phyloP scores from a whole-genome alignment of 2,797 vertebrate genomes.

The Poecile montanus region DNA sequence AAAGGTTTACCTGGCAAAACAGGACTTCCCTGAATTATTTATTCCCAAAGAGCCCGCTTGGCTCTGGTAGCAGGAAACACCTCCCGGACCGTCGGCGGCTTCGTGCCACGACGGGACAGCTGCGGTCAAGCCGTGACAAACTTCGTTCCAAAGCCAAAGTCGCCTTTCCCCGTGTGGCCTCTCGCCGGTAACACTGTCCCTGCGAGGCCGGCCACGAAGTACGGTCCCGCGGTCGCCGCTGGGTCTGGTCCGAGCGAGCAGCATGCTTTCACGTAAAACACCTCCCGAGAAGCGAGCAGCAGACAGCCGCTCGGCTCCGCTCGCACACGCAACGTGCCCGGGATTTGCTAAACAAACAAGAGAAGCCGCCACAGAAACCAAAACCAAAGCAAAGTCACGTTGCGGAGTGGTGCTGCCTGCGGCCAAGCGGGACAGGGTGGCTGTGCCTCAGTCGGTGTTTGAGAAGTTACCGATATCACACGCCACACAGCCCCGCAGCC shows the following conservation, averaged over 20 bases:
- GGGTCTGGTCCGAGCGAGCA: neutral
- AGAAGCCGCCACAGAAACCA: neutral
- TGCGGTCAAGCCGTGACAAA: neutral
- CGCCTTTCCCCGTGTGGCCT: no score
- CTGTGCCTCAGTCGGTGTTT: fast-evolving
- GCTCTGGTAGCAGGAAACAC: neutral
- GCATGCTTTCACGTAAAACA: fast-evolving
- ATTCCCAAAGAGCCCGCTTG: neutral
- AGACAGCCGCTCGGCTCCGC: neutral
- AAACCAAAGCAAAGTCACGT: neutral
- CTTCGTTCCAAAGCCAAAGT: neutral
- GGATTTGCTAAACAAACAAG: neutral
- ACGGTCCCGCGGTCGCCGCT: neutral
- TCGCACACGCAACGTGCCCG: neutral
- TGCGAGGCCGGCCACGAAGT: neutral
- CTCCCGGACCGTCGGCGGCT: neutral
- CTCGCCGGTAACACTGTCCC: neutral
- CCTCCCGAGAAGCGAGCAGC: neutral
- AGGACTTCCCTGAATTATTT: neutral
- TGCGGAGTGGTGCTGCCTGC: neutral
- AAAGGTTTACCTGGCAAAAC: neutral
- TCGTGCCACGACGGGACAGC: neutral
- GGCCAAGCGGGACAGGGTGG: neutral
- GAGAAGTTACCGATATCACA: fast-evolving
- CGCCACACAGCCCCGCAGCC: neutral